Percentiles rank a stretch among this genome's conserved stretches.
phyloP scores from a whole-genome alignment of 1,140 invertebrate species.

The Cydia splendana region DNA sequence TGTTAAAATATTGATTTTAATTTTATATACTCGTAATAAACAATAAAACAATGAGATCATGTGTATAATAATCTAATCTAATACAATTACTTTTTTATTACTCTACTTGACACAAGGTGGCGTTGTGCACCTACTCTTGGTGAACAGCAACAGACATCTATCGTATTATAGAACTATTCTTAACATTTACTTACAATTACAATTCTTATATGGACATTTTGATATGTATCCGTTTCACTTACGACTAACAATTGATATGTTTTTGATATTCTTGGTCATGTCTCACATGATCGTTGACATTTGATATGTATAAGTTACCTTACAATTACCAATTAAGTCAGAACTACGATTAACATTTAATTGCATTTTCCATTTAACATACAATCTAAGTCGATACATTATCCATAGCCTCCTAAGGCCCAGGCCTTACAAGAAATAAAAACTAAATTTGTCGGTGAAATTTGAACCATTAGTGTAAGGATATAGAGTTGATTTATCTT shows the following conservation, averaged over 20 bases:
- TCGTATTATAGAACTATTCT: background rate
- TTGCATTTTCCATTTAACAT: background rate
- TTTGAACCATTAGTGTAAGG: too few species aligned
- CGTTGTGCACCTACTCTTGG: background rate
- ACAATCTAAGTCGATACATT: background rate
- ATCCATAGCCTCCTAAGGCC: too few species aligned
- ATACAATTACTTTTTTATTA: background rate
- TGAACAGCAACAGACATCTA: conserved; percentile 2
- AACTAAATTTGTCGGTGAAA: too few species aligned
- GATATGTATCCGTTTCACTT: conserved; percentile 39
- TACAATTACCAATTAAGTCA: conserved; percentile 47
- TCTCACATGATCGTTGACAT: conserved; percentile 61
- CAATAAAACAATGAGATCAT: conserved; percentile 7
- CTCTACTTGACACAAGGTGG: background rate
- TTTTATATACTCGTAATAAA: background rate
- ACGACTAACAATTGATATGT: conserved; percentile 73
- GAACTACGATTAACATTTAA: background rate
- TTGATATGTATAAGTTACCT: conserved; percentile 71
- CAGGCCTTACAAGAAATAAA: too few species aligned
- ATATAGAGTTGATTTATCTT: too few species aligned
- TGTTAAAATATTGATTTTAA: background rate
- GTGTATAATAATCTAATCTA: background rate
- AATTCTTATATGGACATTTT: conserved; percentile 30
- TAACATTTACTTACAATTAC: conserved; percentile 15
- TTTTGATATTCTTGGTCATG: conserved; percentile 77